phyloP scores from a whole-genome alignment of 2,113 vertebrate species.

The Syrrhaptes paradoxus region DNA sequence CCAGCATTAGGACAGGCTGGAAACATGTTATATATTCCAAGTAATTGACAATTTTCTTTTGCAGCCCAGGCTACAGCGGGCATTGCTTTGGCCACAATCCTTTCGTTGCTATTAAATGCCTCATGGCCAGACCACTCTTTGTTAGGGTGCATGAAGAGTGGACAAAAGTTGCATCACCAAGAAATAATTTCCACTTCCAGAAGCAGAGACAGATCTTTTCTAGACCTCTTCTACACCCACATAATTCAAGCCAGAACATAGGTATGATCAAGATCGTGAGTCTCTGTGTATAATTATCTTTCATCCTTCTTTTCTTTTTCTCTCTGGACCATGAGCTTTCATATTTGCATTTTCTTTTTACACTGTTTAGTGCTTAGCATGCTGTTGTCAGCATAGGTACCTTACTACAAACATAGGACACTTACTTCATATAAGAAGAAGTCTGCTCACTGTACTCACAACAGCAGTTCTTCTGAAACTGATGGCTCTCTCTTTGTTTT shows the following conservation, averaged over 20 bases:
- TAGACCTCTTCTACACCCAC: background rate
- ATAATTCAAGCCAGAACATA: accelerated
- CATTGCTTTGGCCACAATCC: background rate
- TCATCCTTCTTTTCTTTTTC: background rate
- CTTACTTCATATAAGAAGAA: background rate
- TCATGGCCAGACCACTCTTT: background rate
- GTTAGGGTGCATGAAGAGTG: background rate
- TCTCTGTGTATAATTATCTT: background rate
- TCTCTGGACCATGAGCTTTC: background rate
- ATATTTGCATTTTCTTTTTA: background rate
- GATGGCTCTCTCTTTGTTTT: background rate
- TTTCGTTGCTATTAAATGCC: background rate
- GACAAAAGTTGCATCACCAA: background rate
- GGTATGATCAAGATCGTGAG: background rate
- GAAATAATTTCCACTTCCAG: background rate
- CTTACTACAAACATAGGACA: background rate
- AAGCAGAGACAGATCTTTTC: background rate
- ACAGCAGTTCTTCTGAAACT: background rate
- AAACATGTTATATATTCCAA: background rate
- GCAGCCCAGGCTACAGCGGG: background rate
- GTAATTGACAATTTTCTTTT: background rate
- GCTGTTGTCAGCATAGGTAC: background rate
- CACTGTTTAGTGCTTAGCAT: background rate
- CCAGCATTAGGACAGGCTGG: background rate
- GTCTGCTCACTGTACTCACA: background rate